Conservation (phyloP, 1,140 invertebrate species). For the Nomia melanderi region DNA sequence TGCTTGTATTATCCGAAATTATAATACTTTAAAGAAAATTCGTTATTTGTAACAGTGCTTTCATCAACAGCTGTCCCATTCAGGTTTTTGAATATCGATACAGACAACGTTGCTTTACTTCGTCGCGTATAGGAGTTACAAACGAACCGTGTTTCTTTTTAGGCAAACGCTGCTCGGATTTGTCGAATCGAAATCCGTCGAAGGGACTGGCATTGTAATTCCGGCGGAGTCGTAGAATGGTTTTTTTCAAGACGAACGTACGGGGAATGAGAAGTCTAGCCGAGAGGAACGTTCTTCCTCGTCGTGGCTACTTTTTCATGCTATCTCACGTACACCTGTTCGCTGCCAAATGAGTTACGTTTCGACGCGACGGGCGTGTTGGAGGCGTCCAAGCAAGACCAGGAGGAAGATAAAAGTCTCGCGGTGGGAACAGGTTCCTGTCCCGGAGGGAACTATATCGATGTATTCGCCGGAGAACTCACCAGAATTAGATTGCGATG, state of each 20-base stretch:
- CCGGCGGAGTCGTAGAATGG: background rate
- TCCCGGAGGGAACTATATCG: slow-evolving; percentile 21
- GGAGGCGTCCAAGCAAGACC: slow-evolving; percentile 35
- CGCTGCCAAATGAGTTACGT: slow-evolving; percentile 58
- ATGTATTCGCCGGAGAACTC: slow-evolving; percentile 60
- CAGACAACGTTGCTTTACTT: background rate
- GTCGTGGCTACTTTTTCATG: slow-evolving; percentile 39
- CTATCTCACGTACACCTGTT: slow-evolving; percentile 53
- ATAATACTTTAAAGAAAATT: no score
- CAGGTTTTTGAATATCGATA: background rate
- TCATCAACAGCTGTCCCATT: no score
- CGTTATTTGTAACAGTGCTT: no score
- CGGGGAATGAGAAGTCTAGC: background rate
- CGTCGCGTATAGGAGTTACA: background rate
- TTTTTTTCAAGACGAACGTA: background rate
- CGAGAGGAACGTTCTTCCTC: slow-evolving; percentile 28
- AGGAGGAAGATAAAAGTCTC: slow-evolving; percentile 28
- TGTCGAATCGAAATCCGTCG: background rate
- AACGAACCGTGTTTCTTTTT: no score
- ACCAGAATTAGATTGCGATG: slow-evolving; percentile 74
- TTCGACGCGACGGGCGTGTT: slow-evolving; percentile 37
- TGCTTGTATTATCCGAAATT: no score
- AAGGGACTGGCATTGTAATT: background rate
- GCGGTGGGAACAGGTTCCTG: background rate
- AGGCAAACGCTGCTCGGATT: background rate